Conservation (phyloP, 2,113 vertebrate genomes). For the Pandion haliaetus region DNA sequence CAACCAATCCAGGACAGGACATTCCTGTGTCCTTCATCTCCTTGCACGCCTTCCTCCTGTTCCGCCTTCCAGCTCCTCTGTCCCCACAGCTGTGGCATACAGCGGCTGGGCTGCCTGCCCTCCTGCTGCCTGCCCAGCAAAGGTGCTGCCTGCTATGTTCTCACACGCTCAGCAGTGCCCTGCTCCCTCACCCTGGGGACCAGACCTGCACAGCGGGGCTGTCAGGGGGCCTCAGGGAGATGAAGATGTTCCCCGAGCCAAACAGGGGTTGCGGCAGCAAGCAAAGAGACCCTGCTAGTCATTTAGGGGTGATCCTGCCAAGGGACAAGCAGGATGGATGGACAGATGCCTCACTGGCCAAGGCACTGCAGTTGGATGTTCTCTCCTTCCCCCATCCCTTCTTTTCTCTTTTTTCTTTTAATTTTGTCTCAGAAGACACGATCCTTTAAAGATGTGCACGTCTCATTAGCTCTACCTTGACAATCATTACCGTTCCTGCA, state of each 20-base stretch:
- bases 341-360: not conserved
- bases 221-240: not conserved
- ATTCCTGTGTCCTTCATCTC: not conserved
- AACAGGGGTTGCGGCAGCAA: not conserved
- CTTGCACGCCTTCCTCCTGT: not conserved
- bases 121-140: not conserved
- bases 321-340: not conserved
- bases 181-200: not conserved
- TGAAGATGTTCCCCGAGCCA: not conserved
- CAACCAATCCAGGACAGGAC: not conserved
- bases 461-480: slow-evolving; percentile 65
- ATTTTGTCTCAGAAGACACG: slow-evolving; percentile 45
- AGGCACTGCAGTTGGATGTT: not conserved
- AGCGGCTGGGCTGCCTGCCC: not conserved
- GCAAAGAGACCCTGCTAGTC: not conserved
- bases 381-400: not conserved
- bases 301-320: not conserved
- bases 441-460: slow-evolving; percentile 64
- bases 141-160: not conserved
- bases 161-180: no score
- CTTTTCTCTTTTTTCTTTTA: not conserved
- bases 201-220: not conserved
- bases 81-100: not conserved
- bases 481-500: slow-evolving; percentile 47
- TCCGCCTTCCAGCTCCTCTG: not conserved